phyloP scores from a whole-genome alignment of 2,113 vertebrate genomes.

The Crypturellus undulatus region DNA sequence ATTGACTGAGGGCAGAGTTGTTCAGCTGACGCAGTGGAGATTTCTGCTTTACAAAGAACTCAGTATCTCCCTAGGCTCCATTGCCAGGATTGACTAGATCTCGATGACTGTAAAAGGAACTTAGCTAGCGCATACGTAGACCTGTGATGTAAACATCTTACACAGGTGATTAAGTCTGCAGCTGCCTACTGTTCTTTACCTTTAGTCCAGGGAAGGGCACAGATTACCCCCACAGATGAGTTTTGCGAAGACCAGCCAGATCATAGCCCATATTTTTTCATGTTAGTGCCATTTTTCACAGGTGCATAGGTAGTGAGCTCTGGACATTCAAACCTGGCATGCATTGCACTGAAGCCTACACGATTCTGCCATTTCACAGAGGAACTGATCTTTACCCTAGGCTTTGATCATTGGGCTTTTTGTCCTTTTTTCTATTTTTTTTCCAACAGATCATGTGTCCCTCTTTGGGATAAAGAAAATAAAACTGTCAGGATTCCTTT shows the following conservation, averaged over 20 bases:
- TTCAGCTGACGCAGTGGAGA: neutral
- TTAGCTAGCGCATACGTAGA: neutral
- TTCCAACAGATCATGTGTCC: neutral
- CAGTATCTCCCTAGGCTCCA: neutral
- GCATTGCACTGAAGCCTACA: accelerated
- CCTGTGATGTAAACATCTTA: neutral
- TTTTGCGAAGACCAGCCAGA: neutral
- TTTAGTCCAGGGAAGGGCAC: neutral
- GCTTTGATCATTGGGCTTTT: slow-evolving; percentile 19
- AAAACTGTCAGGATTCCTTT: neutral
- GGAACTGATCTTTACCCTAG: neutral
- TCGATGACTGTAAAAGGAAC: neutral
- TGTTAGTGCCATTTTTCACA: neutral
- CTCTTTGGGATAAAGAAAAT: neutral
- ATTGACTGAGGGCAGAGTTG: neutral
- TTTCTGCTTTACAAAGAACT: neutral
- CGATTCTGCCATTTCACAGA: neutral
- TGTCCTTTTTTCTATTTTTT: neutral
- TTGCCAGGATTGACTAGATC: neutral
- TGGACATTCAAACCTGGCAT: accelerated
- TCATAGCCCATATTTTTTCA: neutral
- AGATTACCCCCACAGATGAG: neutral
- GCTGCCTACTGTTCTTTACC: neutral
- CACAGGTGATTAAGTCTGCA: neutral
- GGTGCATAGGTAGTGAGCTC: neutral